Evolutionary conservation across 2,888 invertebrate species (phyloP), one percentile per base, ranked within the genome.

Genomic region (Harpagoxenus sublaevis): DNA sequence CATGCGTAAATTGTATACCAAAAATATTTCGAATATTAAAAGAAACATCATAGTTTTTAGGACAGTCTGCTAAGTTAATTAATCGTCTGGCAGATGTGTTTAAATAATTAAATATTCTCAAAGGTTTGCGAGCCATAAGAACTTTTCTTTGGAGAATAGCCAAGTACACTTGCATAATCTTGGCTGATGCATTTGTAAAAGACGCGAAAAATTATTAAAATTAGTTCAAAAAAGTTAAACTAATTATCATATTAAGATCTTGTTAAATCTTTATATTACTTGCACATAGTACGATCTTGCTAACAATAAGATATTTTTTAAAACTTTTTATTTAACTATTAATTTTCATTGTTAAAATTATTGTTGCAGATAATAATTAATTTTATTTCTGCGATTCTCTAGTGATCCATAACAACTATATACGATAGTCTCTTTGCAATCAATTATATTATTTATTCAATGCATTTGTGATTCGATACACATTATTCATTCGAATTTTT

Each of bases 401-500:
- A 39, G 18, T 39, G 12, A 66, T 77, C 5, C 39, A 15, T 55
- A 66, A 53, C 53, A 51, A 31, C 28, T 39, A 6, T 39, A 6
- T 42, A 15, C 3, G 55, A 68, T 12, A 78, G 6, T 77, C 45
- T 45, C 1, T 12, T 31, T 2, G 55, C 23, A 48, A 68, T 68
- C 23, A 78, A 60, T 81, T 60, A 53, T 9, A 57, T 78, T 42
- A 78, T 42, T 53, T 55, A 68, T 78, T 70, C n/a, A 18, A 28
- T 18, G 35, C 60, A 65, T 48, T 23, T 0, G 23, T 23, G 23
- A 23, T 23, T 23, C 23, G 45, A 55, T 23, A 23, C 45, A 5
- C 63, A 35, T 60, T 79, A 81, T 73, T 60, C 23, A 48, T 71
- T 23, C 39, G 39, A 62, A 45, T 73, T 73, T 71, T 73, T 60